A percentile compares a stretch with the other conserved stretches of the same genome.
Conservation (phyloP, 2,888 invertebrate genomes). For the Tinea semifulvella region DNA sequence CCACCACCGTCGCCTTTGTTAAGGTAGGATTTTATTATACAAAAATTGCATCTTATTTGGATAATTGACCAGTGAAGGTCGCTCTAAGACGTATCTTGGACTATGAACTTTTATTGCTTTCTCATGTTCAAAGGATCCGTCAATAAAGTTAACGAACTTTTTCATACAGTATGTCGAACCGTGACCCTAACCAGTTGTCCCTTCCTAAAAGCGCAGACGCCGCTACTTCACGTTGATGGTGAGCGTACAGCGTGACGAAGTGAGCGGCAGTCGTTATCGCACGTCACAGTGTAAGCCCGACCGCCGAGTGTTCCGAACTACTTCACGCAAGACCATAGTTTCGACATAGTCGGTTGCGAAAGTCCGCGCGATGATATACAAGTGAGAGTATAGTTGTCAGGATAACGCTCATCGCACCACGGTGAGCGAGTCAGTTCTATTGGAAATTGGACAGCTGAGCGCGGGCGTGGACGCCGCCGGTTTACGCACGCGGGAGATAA, state of each 20-base stretch:
- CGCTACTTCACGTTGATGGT: background rate
- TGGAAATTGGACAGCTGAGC: constrained; percentile 50
- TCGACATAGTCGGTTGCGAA: constrained; percentile 63
- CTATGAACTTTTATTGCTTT: too few species aligned
- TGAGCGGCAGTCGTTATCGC: background rate
- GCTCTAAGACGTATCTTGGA: too few species aligned
- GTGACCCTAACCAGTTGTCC: background rate
- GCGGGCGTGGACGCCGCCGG: constrained; percentile 52
- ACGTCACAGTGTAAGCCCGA: constrained; percentile 12
- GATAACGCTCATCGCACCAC: constrained; percentile 62
- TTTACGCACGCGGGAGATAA: constrained; percentile 1
- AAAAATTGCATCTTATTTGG: too few species aligned
- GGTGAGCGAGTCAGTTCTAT: constrained; percentile 59
- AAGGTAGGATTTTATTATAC: too few species aligned
- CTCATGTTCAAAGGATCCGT: too few species aligned
- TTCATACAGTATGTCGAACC: too few species aligned
- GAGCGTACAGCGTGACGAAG: constrained; percentile 9
- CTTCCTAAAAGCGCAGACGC: background rate
- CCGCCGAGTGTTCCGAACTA: constrained; percentile 26
- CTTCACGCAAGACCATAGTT: constrained; percentile 38
- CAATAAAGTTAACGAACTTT: too few species aligned
- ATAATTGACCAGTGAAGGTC: too few species aligned
- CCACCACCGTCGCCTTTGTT: too few species aligned
- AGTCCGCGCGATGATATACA: constrained; percentile 66
- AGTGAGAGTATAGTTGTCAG: constrained; percentile 59